These are phyloP conservation scores for Chrysolina oricalcia DNA, from an alignment of 2,888 invertebrate species.

Conservation along the genomic window DNA sequence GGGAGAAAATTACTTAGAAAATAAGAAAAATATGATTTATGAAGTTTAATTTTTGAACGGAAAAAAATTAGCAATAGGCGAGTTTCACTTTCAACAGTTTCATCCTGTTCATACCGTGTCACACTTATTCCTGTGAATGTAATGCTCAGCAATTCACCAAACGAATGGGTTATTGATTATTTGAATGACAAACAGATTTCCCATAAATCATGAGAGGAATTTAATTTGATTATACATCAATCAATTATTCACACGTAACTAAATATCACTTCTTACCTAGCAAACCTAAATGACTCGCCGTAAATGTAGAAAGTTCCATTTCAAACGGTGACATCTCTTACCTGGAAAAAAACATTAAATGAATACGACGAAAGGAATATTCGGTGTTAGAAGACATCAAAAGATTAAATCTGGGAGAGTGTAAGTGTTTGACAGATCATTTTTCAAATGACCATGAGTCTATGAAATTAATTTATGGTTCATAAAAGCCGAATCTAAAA, in stretches of 20 bases:
- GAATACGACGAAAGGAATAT: conserved; percentile 2
- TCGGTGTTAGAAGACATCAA: not conserved
- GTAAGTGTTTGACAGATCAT: conserved; percentile 5
- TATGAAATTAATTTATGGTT: conserved; percentile 7
- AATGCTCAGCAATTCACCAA: too few species aligned
- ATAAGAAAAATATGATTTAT: too few species aligned
- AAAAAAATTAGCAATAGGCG: too few species aligned
- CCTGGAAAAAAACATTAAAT: not conserved
- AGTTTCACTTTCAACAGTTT: too few species aligned
- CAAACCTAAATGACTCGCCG: not conserved
- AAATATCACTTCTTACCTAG: not conserved
- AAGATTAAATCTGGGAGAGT: not conserved
- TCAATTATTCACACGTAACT: not conserved
- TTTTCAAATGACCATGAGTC: conserved; percentile 7
- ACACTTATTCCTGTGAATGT: too few species aligned
- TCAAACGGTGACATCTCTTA: not conserved
- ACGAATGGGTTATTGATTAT: too few species aligned
- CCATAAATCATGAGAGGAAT: not conserved
- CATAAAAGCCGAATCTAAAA: conserved; percentile 14
- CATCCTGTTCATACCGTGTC: too few species aligned
- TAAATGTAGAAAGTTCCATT: not conserved
- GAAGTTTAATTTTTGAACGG: too few species aligned
- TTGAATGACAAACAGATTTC: too few species aligned
- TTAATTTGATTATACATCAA: not conserved
- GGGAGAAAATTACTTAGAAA: too few species aligned